Percentiles rank a stretch among this genome's conserved stretches.
Evolutionary conservation across 2,888 invertebrate species (phyloP).

Genomic region (Dryomyza anilis): DNA sequence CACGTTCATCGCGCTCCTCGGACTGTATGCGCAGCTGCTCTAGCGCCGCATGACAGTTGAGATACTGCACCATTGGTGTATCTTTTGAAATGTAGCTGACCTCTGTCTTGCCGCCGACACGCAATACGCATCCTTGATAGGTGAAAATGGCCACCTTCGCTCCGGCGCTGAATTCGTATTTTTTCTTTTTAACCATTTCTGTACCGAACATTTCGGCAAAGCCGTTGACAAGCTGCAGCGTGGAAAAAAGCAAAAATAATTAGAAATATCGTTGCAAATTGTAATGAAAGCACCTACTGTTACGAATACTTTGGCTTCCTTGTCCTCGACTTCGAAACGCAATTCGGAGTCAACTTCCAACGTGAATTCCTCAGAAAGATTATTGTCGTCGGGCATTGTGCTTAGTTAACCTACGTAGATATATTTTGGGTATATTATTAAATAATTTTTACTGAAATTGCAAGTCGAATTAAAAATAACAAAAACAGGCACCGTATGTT

Average conservation of each 20-base stretch:
- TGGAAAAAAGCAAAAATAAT: conserved; percentile 35
- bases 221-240: conserved; percentile 86
- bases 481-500: background rate
- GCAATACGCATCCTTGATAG: conserved; percentile 91
- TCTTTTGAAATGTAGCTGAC: conserved; percentile 94
- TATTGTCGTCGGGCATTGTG: conserved; percentile 45
- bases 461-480: background rate
- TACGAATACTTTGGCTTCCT: conserved; percentile 80
- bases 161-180: conserved; percentile 85
- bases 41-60: conserved; percentile 93
- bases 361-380: conserved; percentile 70
- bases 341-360: conserved; percentile 87
- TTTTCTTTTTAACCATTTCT: conserved; percentile 90
- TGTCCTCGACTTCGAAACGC: conserved; percentile 92
- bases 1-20: conserved; percentile 72
- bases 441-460: background rate
- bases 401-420: no score
- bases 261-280: background rate
- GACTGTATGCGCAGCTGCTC: conserved; percentile 87
- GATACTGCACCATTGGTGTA: conserved; percentile 94
- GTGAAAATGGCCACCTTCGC: conserved; percentile 96
- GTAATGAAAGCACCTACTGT: conserved; percentile 67
- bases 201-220: conserved; percentile 97
- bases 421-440: no score
- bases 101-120: conserved; percentile 86